Conservation (phyloP, 2,113 vertebrate species). For the Platysteira castanea region DNA sequence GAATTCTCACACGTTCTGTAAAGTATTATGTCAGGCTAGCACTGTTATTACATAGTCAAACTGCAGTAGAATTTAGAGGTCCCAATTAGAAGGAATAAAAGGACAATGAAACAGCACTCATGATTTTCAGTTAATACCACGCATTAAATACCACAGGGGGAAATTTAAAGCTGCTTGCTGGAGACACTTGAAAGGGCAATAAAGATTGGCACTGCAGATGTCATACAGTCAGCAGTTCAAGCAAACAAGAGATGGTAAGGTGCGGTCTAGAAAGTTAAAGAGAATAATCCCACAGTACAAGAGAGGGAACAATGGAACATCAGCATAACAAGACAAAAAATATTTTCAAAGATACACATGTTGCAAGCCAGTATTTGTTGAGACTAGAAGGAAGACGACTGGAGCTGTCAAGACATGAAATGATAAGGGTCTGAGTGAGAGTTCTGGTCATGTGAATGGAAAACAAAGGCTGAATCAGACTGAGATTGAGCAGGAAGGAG, state of each 20-base stretch:
- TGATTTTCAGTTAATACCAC: neutral
- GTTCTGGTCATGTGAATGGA: neutral
- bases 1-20: neutral
- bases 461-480: slow-evolving; percentile 45
- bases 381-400: neutral
- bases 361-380: slow-evolving; percentile 31
- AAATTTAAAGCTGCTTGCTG: neutral
- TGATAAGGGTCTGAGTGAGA: slow-evolving; percentile 17
- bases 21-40: neutral
- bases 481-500: neutral
- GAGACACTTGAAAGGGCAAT: neutral
- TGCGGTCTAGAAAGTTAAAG: neutral
- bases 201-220: neutral
- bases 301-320: slow-evolving; percentile 7
- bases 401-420: slow-evolving; percentile 40
- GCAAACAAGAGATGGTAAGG: neutral
- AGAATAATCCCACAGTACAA: slow-evolving; percentile 15
- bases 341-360: neutral
- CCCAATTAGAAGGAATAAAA: neutral
- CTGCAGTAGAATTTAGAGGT: neutral
- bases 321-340: neutral
- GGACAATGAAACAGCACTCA: neutral
- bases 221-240: neutral
- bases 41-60: neutral
- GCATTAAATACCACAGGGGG: neutral